Percentiles rank a stretch among this genome's conserved stretches.
Conservation (phyloP, 2,888 invertebrate genomes). For the Philonicus albiceps region DNA sequence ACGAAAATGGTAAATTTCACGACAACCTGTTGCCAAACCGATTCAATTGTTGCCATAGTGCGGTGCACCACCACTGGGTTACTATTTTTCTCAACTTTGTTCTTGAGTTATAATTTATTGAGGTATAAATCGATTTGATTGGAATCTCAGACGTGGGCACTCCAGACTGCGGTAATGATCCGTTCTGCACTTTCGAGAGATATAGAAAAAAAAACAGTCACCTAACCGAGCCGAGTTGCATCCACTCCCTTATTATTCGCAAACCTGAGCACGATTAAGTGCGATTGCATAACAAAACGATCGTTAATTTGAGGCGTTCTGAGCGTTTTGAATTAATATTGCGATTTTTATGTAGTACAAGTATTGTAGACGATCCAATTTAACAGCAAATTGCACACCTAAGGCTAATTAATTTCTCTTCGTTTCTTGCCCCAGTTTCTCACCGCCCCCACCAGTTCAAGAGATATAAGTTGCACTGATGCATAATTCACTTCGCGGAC, state of each 20-base stretch:
- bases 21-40: constrained; percentile 23
- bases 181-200: background rate
- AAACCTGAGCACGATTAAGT: background rate
- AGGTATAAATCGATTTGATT: constrained; percentile 36
- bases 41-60: constrained; percentile 5
- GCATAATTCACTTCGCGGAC: background rate
- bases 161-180: constrained; percentile 22
- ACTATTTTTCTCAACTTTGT: constrained; percentile 12
- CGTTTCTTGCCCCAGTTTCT: background rate
- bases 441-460: background rate
- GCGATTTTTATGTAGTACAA: constrained; percentile 11
- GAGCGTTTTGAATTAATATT: constrained; percentile 23
- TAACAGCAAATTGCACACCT: background rate
- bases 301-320: constrained; percentile 4
- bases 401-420: constrained; percentile 14
- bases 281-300: constrained; percentile 16
- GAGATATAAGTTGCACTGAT: background rate
- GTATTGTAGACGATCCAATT: background rate
- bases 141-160: constrained; percentile 31
- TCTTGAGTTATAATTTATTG: constrained; percentile 35
- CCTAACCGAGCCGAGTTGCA: background rate
- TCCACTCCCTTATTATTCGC: constrained; percentile 26
- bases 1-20: constrained; percentile 3
- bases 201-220: background rate
- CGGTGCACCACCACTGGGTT: background rate